Evolutionary conservation across 1,140 invertebrate genomes (phyloP).

Genomic region (Ceratosolen fusciceps): DNA sequence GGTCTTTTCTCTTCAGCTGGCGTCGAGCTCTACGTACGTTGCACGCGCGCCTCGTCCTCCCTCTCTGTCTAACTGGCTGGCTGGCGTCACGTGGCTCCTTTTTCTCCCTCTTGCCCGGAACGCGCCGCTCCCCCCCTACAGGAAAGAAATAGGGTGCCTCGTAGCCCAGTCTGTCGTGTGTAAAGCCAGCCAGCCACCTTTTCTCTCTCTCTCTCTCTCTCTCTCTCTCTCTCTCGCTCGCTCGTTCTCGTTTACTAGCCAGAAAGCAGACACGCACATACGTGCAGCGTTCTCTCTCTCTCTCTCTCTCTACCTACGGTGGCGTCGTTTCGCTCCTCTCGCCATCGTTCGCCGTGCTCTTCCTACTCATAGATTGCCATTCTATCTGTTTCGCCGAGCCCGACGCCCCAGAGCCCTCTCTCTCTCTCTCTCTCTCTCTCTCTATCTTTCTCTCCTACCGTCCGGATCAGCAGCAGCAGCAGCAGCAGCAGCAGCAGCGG

Average conservation of each 20-base stretch:
- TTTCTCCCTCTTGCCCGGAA: constrained; percentile 28
- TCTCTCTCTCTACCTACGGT: not conserved
- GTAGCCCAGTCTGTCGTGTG: constrained; percentile 28
- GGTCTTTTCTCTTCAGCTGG: constrained; percentile 36
- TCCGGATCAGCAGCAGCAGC: constrained; percentile 13
- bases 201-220: constrained; percentile 43
- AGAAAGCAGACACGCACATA: constrained; percentile 36
- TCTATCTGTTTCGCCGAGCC: not conserved
- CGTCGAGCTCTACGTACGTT: constrained; percentile 9
- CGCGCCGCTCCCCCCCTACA: constrained; percentile 16
- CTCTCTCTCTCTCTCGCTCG: constrained; percentile 26
- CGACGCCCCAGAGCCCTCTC: not conserved
- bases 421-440: constrained; percentile 24
- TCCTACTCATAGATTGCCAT: not conserved
- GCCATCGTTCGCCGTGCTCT: not conserved
- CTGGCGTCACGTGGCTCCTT: constrained; percentile 3
- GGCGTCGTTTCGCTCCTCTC: not conserved
- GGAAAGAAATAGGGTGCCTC: not conserved
- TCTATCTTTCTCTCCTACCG: constrained; percentile 3
- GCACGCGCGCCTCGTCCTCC: not conserved
- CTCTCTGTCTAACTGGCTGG: not conserved
- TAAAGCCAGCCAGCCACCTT: constrained; percentile 26
- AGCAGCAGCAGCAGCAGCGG: not conserved
- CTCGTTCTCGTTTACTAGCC: not conserved
- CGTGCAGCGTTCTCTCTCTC: constrained; percentile 44